These are phyloP conservation scores for Microtus richardsoni DNA, from an alignment of 2,113 vertebrate species.

Conservation along the genomic window DNA sequence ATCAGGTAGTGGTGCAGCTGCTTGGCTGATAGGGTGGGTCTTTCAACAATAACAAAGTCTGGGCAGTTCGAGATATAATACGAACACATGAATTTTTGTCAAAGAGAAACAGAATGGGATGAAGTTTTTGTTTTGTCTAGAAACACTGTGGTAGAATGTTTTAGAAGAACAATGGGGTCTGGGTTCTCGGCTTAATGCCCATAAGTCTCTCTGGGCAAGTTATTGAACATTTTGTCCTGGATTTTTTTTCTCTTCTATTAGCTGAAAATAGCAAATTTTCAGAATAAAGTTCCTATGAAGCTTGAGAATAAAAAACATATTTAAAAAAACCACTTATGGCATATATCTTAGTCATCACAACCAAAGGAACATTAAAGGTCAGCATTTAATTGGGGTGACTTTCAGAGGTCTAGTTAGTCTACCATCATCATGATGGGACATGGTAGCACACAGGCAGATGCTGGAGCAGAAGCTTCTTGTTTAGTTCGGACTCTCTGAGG, in stretches of 20 bases:
- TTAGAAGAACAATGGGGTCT: not conserved
- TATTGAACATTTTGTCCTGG: not conserved
- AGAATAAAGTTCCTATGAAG: not conserved
- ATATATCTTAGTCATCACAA: too few species aligned
- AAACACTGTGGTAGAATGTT: not conserved
- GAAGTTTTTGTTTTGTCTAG: not conserved
- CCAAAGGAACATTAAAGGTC: not conserved
- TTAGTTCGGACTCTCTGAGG: not conserved
- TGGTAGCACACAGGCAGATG: not conserved
- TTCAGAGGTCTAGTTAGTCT: not conserved
- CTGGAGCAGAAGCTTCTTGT: not conserved
- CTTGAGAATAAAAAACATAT: not conserved
- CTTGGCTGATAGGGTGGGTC: not conserved
- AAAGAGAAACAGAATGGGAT: not conserved
- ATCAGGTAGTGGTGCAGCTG: accelerated
- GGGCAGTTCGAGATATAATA: not conserved
- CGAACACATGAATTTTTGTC: not conserved
- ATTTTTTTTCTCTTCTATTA: not conserved
- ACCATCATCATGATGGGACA: too few species aligned
- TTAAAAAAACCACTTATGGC: not conserved
- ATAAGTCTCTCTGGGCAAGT: not conserved
- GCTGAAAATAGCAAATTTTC: not conserved
- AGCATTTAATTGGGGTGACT: not conserved
- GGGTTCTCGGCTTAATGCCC: not conserved
- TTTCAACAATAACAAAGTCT: not conserved